These are phyloP conservation scores for Myopa testacea DNA, from an alignment of 2,888 invertebrate genomes.

Conservation along the genomic window DNA sequence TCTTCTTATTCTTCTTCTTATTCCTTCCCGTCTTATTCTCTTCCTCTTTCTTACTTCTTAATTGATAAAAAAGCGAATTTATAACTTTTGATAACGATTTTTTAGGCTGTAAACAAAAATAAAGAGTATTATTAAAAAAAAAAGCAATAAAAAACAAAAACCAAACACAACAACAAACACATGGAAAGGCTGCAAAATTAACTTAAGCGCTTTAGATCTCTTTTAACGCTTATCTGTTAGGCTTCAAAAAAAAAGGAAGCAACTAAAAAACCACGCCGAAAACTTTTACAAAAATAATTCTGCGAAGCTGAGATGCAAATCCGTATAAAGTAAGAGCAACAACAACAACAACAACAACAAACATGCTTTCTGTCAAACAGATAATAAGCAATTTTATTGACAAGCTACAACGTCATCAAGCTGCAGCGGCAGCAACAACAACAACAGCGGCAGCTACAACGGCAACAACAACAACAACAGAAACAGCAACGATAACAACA, in stretches of 20 bases:
- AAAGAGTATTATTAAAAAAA: not conserved
- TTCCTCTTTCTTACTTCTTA: not conserved
- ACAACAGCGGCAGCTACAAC: not conserved
- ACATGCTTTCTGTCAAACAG: slow-evolving; percentile 49
- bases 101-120: not conserved
- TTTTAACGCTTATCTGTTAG: not conserved
- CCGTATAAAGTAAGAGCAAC: not conserved
- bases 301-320: not conserved
- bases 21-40: not conserved
- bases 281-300: not conserved
- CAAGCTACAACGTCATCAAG: slow-evolving; percentile 35
- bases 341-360: slow-evolving; percentile 18
- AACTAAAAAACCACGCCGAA: not conserved
- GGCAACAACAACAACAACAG: not conserved
- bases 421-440: not conserved
- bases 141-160: not conserved
- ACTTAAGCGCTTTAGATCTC: not conserved
- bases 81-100: not conserved
- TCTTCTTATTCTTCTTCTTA: not conserved
- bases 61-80: slow-evolving; percentile 4
- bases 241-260: not conserved
- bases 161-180: not conserved
- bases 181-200: not conserved
- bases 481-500: slow-evolving; percentile 16
- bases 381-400: slow-evolving; percentile 55